A percentile compares a stretch with the other conserved stretches of the same genome.
Conservation (phyloP, 2,888 invertebrate species). For the Atrina japonica region DNA sequence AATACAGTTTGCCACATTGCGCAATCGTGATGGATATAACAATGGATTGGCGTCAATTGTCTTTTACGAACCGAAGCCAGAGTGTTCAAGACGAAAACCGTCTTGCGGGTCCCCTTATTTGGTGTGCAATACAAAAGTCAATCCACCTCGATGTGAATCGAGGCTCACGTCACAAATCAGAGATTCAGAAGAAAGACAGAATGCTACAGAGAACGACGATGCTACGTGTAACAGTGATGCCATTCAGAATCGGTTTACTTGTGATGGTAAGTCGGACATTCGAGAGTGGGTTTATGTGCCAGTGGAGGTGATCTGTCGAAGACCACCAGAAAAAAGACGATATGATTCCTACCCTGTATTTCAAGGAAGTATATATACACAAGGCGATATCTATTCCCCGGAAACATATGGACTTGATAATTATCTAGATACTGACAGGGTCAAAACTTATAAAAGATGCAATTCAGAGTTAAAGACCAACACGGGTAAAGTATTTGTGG, state of each 20-base stretch:
- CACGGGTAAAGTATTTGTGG: conserved; percentile 37
- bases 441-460: conserved; percentile 51
- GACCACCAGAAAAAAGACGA: conserved; percentile 62
- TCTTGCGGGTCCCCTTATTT: conserved; percentile 43
- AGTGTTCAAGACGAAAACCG: conserved; percentile 41
- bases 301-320: conserved; percentile 66
- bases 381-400: conserved; percentile 66
- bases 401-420: conserved; percentile 51
- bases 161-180: conserved; percentile 6
- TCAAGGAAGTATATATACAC: conserved; percentile 55
- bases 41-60: conserved; percentile 44
- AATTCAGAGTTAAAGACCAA: conserved; percentile 8
- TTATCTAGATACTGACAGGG: conserved; percentile 45
- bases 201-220: background rate
- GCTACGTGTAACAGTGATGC: conserved; percentile 23
- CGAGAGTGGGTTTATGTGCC: conserved; percentile 71
- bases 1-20: conserved; percentile 39
- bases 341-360: conserved; percentile 65
- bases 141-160: conserved; percentile 42
- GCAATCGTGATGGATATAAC: conserved; percentile 24
- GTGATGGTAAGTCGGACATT: conserved; percentile 65
- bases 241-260: conserved; percentile 67
- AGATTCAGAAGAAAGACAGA: conserved; percentile 3
- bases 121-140: conserved; percentile 33
- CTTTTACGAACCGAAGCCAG: conserved; percentile 44